Evolutionary conservation across 2,888 invertebrate genomes (phyloP).

Genomic region (Meganola albula): DNA sequence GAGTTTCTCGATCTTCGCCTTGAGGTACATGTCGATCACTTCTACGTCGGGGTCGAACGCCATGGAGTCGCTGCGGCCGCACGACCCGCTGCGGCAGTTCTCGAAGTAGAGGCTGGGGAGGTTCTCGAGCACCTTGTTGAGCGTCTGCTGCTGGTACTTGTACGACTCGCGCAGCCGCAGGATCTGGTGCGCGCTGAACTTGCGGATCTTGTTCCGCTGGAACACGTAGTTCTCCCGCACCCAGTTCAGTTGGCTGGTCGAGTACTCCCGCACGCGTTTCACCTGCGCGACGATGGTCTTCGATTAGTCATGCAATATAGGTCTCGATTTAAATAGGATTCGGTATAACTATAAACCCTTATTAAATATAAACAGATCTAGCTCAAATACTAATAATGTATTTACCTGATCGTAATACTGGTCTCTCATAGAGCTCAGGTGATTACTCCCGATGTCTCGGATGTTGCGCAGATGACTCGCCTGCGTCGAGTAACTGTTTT

Average conservation of each 20-base stretch:
- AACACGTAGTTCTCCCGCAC: constrained; percentile 97
- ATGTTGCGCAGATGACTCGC: constrained; percentile 91
- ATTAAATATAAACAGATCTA: too few species aligned
- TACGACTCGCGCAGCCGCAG: constrained; percentile 93
- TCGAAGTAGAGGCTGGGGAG: constrained; percentile 94
- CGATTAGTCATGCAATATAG: too few species aligned
- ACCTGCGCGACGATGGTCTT: too few species aligned
- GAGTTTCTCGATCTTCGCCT: constrained; percentile 80
- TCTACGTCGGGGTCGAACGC: constrained; percentile 83
- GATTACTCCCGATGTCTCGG: constrained; percentile 93
- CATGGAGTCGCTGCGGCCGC: constrained; percentile 85
- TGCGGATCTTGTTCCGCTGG: constrained; percentile 95
- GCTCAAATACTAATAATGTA: constrained; percentile 8
- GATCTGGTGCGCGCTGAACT: constrained; percentile 96
- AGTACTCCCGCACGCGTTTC: constrained; percentile 93
- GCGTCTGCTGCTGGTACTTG: constrained; percentile 96
- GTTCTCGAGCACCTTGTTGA: constrained; percentile 95
- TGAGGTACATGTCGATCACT: constrained; percentile 82
- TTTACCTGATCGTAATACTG: constrained; percentile 96
- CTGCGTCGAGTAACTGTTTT: constrained; percentile 93
- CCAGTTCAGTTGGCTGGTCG: constrained; percentile 93
- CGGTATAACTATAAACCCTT: too few species aligned
- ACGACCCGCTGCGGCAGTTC: constrained; percentile 92
- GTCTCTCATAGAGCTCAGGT: constrained; percentile 89
- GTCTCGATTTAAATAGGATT: too few species aligned